phyloP scores from a whole-genome alignment of 2,888 invertebrate genomes.

The Cosmopolites sordidus region DNA sequence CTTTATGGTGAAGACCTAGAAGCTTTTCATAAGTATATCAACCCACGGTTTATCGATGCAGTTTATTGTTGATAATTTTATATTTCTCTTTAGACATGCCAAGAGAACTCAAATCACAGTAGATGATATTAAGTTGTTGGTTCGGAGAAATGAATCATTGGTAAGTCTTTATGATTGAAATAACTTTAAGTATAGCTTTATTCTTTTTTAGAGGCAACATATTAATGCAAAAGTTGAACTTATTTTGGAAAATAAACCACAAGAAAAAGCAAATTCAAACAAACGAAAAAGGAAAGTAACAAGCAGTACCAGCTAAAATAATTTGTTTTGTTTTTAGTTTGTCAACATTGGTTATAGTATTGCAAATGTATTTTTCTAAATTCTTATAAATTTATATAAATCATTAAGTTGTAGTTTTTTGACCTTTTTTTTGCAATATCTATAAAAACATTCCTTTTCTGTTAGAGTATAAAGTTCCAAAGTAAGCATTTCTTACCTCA shows the following conservation, averaged over 20 bases:
- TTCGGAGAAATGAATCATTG: conserved; percentile 58
- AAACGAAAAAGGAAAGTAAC: conserved; percentile 29
- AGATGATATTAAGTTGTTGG: conserved; percentile 63
- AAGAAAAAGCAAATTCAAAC: conserved; percentile 12
- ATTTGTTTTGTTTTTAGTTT: too few relatives aligned
- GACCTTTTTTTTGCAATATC: too few relatives aligned
- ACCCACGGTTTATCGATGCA: neutral
- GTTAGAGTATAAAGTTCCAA: too few relatives aligned
- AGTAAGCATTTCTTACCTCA: too few relatives aligned
- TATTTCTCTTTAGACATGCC: conserved; percentile 53
- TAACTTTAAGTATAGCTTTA: neutral
- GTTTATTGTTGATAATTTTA: conserved; percentile 20
- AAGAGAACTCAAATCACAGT: conserved; percentile 58
- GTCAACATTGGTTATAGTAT: too few relatives aligned
- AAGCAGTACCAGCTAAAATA: conserved; percentile 15
- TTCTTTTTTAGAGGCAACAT: conserved; percentile 33
- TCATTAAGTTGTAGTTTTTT: too few relatives aligned
- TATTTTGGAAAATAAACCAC: conserved; percentile 28
- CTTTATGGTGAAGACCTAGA: conserved; percentile 59
- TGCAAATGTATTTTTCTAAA: too few relatives aligned
- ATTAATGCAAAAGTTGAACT: conserved; percentile 32
- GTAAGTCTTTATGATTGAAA: conserved; percentile 46
- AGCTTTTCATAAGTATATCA: conserved; percentile 60
- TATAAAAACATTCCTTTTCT: too few relatives aligned
- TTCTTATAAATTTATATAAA: too few relatives aligned